Conservation (phyloP, 2,797 vertebrate genomes). For the Sebastes paucispinis region DNA sequence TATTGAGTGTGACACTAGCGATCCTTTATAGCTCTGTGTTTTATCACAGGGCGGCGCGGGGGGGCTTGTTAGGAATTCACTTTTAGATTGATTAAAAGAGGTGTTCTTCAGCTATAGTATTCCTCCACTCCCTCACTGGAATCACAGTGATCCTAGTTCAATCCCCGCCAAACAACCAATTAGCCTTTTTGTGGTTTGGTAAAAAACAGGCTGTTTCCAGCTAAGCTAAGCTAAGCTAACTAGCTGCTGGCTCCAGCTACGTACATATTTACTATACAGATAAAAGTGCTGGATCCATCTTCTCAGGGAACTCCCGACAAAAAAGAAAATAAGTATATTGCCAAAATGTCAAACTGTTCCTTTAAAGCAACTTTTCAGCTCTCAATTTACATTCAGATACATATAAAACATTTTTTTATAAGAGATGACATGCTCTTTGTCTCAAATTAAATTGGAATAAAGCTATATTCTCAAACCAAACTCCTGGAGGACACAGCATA, state of each 20-base stretch:
- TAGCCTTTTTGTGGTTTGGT: background rate
- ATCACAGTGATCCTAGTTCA: background rate
- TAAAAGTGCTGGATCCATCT: background rate
- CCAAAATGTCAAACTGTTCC: background rate
- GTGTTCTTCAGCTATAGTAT: background rate
- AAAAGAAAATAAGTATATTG: background rate
- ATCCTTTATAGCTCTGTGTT: constrained; percentile 46
- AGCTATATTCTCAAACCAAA: background rate
- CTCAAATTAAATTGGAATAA: background rate
- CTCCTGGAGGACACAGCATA: background rate
- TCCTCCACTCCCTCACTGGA: background rate
- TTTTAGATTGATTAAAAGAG: constrained; percentile 28
- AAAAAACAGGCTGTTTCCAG: background rate
- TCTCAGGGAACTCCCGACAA: background rate
- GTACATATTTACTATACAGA: background rate
- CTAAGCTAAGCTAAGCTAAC: background rate
- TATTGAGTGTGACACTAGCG: constrained; percentile 45
- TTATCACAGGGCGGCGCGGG: constrained; percentile 4
- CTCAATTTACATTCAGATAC: background rate
- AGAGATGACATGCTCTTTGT: background rate
- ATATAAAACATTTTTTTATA: background rate
- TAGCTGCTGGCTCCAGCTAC: background rate
- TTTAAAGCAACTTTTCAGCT: background rate
- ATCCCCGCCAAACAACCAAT: background rate
- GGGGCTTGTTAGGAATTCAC: background rate